A percentile compares a stretch with the other conserved stretches of the same genome.
Evolutionary conservation across 2,888 invertebrate genomes (phyloP).

Genomic region (Gasteruption jaculator): DNA sequence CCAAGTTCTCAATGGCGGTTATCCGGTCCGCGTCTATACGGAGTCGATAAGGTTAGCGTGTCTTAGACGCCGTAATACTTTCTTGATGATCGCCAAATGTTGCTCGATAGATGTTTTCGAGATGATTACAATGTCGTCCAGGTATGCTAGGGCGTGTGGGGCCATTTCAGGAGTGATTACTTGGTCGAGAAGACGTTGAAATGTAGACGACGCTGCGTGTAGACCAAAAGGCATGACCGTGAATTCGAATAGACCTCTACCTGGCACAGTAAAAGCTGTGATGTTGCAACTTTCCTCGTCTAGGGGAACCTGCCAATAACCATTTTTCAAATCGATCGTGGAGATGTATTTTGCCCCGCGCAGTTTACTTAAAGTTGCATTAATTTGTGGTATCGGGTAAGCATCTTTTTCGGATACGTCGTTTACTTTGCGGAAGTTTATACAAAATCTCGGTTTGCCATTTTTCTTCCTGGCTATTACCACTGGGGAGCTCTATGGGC

Average conservation of each 20-base stretch:
- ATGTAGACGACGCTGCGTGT: slow-evolving; percentile 20
- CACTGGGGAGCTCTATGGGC: too few relatives aligned
- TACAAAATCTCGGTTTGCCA: slow-evolving; percentile 11
- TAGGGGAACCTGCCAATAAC: slow-evolving; percentile 29
- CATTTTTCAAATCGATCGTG: slow-evolving; percentile 11
- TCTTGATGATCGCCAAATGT: too few relatives aligned
- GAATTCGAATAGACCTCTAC: slow-evolving; percentile 33
- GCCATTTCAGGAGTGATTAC: slow-evolving; percentile 10
- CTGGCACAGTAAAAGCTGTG: slow-evolving; percentile 36
- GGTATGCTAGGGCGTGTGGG: slow-evolving; percentile 6
- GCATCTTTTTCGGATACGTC: neutral
- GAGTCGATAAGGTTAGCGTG: too few relatives aligned
- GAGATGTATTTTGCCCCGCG: slow-evolving; percentile 5
- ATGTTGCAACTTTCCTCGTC: slow-evolving; percentile 21
- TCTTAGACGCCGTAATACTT: too few relatives aligned
- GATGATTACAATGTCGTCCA: slow-evolving; percentile 13
- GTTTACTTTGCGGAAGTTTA: slow-evolving; percentile 7
- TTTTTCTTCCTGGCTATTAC: slow-evolving; percentile 12
- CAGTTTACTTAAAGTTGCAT: slow-evolving; percentile 9
- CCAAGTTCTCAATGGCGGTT: too few relatives aligned
- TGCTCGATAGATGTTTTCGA: too few relatives aligned
- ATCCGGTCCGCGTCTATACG: too few relatives aligned
- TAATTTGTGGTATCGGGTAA: slow-evolving; percentile 6
- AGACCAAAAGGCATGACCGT: slow-evolving; percentile 32
- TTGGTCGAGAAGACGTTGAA: slow-evolving; percentile 2